A percentile compares a stretch with the other conserved stretches of the same genome.
Conservation (phyloP, 2,113 vertebrate genomes). For the Andinoacara biseriatus region DNA sequence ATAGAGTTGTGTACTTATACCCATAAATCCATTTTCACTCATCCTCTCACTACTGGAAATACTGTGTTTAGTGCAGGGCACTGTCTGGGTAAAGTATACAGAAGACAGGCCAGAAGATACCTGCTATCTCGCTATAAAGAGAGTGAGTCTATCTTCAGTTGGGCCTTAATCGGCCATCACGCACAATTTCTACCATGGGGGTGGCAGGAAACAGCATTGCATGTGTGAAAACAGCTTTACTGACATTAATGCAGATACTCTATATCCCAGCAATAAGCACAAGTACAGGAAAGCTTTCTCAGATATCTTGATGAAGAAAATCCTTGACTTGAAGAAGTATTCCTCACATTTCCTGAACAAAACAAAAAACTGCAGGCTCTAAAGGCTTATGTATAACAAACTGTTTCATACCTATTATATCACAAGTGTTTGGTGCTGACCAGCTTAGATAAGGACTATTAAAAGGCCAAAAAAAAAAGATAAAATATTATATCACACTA, state of each 20-base stretch:
- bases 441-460: background rate
- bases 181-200: background rate
- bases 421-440: background rate
- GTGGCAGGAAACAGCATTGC: background rate
- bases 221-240: background rate
- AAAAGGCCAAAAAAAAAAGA: constrained; percentile 6
- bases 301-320: background rate
- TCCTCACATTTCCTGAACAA: background rate
- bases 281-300: background rate
- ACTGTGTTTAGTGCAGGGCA: background rate
- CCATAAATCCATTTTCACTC: background rate
- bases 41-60: background rate
- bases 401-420: background rate
- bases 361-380: background rate
- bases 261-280: background rate
- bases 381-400: background rate
- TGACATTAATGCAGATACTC: background rate
- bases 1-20: background rate
- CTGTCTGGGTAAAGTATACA: too few relatives aligned
- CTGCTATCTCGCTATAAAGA: background rate
- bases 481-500: background rate
- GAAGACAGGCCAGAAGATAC: background rate
- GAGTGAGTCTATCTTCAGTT: background rate
- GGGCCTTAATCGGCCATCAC: background rate
- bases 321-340: background rate